Percentiles rank a stretch among this genome's conserved stretches.
phyloP scores from a whole-genome alignment of 2,113 vertebrate genomes.

The Plestiodon gilberti region DNA sequence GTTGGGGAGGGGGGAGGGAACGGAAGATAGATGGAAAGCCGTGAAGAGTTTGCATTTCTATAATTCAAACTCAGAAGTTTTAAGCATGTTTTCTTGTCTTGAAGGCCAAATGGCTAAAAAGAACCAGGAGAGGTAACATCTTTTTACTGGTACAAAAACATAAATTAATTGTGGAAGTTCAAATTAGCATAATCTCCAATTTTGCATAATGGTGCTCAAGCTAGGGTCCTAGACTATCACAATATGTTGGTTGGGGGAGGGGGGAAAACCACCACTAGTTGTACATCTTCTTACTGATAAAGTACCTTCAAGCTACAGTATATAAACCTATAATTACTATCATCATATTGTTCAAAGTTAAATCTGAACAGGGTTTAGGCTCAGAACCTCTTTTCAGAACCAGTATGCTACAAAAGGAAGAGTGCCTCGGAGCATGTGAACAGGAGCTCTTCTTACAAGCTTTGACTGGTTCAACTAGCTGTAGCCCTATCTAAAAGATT shows the following conservation, averaged over 20 bases:
- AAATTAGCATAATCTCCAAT: not conserved
- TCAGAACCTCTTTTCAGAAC: not conserved
- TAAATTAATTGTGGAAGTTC: not conserved
- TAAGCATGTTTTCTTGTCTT: not conserved
- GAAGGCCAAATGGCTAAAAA: not conserved
- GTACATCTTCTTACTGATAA: not conserved
- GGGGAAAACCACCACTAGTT: not conserved
- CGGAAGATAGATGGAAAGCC: conserved; percentile 7
- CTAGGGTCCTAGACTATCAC: not conserved
- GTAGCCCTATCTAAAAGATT: no score
- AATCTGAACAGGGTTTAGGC: not conserved
- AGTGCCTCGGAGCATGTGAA: not conserved
- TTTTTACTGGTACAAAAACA: not conserved
- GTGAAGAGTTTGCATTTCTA: not conserved
- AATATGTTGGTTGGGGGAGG: not conserved
- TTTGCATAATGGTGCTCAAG: not conserved
- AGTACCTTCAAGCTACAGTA: not conserved
- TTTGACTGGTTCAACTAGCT: no score
- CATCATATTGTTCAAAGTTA: not conserved
- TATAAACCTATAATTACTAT: not conserved
- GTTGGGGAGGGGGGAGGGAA: not conserved
- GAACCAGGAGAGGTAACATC: not conserved
- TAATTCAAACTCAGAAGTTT: not conserved
- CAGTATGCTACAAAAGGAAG: not conserved
- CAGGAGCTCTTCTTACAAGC: no score